Percentiles rank a stretch among this genome's conserved stretches.
phyloP scores from a whole-genome alignment of 2,888 invertebrate species.

The Trichacis sp. region DNA sequence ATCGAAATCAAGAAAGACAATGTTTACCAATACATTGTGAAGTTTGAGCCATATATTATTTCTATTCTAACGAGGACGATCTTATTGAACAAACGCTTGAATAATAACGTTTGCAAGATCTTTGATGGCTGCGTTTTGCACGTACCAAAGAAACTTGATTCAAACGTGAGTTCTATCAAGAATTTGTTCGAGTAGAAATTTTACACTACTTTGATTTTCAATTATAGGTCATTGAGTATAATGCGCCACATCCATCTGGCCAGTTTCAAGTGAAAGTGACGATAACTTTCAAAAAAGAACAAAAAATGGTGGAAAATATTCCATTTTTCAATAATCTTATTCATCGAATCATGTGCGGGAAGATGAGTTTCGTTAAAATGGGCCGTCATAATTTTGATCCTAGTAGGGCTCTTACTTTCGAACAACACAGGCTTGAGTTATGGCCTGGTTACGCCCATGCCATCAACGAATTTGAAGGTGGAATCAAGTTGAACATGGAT shows the following conservation, averaged over 20 bases:
- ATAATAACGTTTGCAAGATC: constrained; percentile 76
- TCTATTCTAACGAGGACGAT: constrained; percentile 75
- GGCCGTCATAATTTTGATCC: constrained; percentile 85
- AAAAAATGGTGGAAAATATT: constrained; percentile 73
- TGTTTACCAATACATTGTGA: constrained; percentile 86
- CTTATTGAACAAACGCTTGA: constrained; percentile 74
- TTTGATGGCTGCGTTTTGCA: constrained; percentile 84
- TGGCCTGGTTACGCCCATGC: constrained; percentile 94
- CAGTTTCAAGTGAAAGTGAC: constrained; percentile 56
- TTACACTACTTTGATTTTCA: too few species aligned
- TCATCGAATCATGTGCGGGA: constrained; percentile 83
- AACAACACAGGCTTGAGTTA: constrained; percentile 84
- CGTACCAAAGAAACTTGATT: constrained; percentile 77
- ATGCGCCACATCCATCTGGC: constrained; percentile 61
- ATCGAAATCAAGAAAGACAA: constrained; percentile 77
- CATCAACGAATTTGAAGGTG: constrained; percentile 88
- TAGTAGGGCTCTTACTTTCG: constrained; percentile 76
- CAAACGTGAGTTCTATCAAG: constrained; percentile 74
- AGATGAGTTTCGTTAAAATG: constrained; percentile 80
- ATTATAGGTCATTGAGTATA: constrained; percentile 31
- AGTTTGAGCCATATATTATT: constrained; percentile 81
- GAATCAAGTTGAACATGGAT: constrained; percentile 88
- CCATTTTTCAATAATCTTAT: constrained; percentile 87
- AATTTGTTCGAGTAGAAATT: too few species aligned
- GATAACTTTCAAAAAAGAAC: constrained; percentile 65